Percentiles rank a stretch among this genome's conserved stretches.
phyloP scores from a whole-genome alignment of 2,797 vertebrate genomes.

The Thripadectes ignobilis region DNA sequence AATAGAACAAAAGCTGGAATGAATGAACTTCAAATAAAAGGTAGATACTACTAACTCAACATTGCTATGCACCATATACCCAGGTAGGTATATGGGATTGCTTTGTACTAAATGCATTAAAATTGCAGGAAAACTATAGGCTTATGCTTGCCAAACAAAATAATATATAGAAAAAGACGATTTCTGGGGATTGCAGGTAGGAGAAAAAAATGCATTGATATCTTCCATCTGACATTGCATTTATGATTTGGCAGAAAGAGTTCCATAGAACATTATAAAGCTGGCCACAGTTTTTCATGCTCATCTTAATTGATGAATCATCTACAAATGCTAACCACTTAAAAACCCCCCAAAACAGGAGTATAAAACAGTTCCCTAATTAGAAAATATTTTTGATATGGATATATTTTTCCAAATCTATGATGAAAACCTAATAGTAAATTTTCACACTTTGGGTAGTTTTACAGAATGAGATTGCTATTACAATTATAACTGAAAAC shows the following conservation, averaged over 20 bases:
- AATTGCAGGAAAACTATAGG: background rate
- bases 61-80: background rate
- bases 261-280: background rate
- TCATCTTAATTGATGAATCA: background rate
- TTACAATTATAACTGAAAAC: background rate
- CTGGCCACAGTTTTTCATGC: background rate
- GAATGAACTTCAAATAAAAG: background rate
- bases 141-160: background rate
- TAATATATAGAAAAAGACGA: background rate
- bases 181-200: background rate
- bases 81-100: background rate
- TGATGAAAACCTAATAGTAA: background rate
- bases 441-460: background rate
- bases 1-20: slow-evolving; percentile 16
- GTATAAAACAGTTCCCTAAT: background rate
- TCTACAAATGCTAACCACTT: background rate
- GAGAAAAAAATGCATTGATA: background rate
- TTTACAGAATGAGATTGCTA: background rate
- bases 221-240: background rate
- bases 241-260: background rate
- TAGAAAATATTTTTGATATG: background rate
- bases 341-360: background rate
- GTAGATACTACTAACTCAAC: background rate
- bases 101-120: background rate
- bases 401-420: background rate